Conservation (phyloP, 2,113 vertebrate species). For the Jaculus jaculus region DNA sequence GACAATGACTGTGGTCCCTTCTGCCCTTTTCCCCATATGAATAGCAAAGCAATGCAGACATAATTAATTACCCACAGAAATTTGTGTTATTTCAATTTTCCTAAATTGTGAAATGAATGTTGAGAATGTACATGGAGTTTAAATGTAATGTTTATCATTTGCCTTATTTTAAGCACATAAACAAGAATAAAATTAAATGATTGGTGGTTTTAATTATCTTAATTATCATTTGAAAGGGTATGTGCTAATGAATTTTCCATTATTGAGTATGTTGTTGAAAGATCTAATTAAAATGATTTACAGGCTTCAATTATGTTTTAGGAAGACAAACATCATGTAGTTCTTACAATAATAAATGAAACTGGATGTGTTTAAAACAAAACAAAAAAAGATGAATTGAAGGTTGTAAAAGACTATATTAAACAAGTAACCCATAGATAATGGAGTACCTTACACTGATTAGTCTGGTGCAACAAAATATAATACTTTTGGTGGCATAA, state of each 20-base stretch:
- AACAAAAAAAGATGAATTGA: neutral
- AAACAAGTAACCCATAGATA: neutral
- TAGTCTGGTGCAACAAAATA: neutral
- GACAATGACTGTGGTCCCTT: neutral
- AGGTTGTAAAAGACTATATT: neutral
- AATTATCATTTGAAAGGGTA: slow-evolving; percentile 46
- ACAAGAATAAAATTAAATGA: slow-evolving; percentile 40
- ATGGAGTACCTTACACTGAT: neutral
- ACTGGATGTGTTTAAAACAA: neutral
- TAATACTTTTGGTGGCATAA: neutral
- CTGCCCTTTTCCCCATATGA: neutral
- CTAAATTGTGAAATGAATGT: neutral
- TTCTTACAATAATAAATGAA: slow-evolving; percentile 35
- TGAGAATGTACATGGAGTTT: neutral
- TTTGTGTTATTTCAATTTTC: neutral
- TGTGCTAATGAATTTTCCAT: slow-evolving; percentile 66
- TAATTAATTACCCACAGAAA: neutral
- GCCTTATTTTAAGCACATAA: slow-evolving; percentile 27
- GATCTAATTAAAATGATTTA: slow-evolving; percentile 68
- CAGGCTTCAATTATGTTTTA: slow-evolving; percentile 47
- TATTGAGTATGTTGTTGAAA: slow-evolving; percentile 64
- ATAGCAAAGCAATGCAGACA: neutral
- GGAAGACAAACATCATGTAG: neutral
- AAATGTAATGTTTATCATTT: slow-evolving; percentile 22
- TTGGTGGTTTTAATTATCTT: neutral